A percentile compares a stretch with the other conserved stretches of the same genome.
phyloP scores from a whole-genome alignment of 2,113 vertebrate genomes.

The Mastomys natalensis region DNA sequence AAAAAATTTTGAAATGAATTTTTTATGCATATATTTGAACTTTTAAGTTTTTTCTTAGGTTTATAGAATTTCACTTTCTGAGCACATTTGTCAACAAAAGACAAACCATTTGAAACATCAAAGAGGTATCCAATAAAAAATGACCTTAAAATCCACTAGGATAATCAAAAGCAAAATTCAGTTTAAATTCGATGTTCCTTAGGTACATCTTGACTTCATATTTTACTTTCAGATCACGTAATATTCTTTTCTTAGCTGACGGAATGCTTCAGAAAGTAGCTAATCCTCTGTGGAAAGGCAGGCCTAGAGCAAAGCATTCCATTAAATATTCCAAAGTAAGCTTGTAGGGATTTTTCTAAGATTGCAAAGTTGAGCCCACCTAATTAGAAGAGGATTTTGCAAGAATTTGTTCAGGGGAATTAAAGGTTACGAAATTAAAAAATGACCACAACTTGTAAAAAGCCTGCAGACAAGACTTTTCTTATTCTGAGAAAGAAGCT shows the following conservation, averaged over 20 bases:
- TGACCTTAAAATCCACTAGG: not conserved
- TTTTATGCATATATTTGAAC: conserved; percentile 13
- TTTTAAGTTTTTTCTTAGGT: not conserved
- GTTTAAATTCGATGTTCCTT: not conserved
- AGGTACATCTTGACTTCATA: not conserved
- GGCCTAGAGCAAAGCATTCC: not conserved
- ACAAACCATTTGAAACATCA: conserved; percentile 5
- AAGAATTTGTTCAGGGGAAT: conserved; percentile 27
- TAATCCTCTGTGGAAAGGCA: not conserved
- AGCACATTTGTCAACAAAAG: not conserved
- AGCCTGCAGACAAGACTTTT: conserved; percentile 15
- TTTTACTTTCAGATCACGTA: conserved; percentile 40
- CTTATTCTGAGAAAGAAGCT: not conserved
- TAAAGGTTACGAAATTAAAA: conserved; percentile 44
- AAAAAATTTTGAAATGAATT: conserved; percentile 39
- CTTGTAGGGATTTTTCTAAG: conserved; percentile 32
- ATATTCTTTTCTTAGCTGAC: conserved; percentile 5
- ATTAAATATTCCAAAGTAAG: conserved; percentile 36
- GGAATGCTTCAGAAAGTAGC: conserved; percentile 41
- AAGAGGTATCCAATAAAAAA: not conserved
- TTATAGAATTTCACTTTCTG: conserved; percentile 22
- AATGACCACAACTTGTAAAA: not conserved
- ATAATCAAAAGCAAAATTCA: conserved; percentile 7
- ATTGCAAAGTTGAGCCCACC: not conserved
- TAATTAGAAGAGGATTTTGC: conserved; percentile 56